Evolutionary conservation across 2,888 invertebrate species (phyloP).

Genomic region (Caenorhabditis uteleia): DNA sequence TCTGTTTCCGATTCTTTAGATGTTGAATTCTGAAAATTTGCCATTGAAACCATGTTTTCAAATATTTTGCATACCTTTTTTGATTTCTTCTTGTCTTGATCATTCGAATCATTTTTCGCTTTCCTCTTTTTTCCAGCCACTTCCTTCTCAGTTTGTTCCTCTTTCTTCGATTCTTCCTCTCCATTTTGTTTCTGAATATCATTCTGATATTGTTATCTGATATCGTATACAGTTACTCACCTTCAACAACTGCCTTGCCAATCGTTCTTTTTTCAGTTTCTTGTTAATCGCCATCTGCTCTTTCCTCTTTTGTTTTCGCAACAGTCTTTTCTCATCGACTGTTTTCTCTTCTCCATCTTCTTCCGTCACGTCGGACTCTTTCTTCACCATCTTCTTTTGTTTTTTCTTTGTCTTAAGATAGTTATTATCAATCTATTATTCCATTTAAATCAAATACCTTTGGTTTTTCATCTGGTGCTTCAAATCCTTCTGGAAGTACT

Average conservation of each 20-base stretch:
- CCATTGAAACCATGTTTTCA: not conserved
- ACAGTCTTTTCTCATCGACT: slow-evolving; percentile 14
- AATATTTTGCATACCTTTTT: not conserved
- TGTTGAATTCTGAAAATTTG: not conserved
- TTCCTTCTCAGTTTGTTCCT: not conserved
- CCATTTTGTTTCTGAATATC: not conserved
- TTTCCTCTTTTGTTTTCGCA: slow-evolving; percentile 19
- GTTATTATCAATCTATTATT: too few species aligned
- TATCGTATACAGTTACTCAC: not conserved
- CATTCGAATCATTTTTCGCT: slow-evolving; percentile 2
- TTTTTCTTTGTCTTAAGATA: slow-evolving; percentile 3
- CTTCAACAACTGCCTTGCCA: not conserved
- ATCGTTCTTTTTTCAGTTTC: slow-evolving; percentile 7
- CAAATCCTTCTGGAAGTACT: slow-evolving; percentile 30
- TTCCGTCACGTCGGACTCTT: slow-evolving; percentile 1
- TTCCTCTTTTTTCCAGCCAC: slow-evolving; percentile 12
- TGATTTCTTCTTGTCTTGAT: not conserved
- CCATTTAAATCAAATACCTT: slow-evolving; percentile 1
- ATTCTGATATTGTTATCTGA: not conserved
- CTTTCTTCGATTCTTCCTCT: not conserved
- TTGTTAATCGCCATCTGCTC: slow-evolving; percentile 28
- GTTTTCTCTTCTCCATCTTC: slow-evolving; percentile 5
- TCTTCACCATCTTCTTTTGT: not conserved
- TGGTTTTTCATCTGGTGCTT: slow-evolving; percentile 1
- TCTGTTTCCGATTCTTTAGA: not conserved